A percentile compares a stretch with the other conserved stretches of the same genome.
These are phyloP conservation scores for Incurvaria masculella DNA, from an alignment of 2,888 invertebrate species.

Conservation along the genomic window DNA sequence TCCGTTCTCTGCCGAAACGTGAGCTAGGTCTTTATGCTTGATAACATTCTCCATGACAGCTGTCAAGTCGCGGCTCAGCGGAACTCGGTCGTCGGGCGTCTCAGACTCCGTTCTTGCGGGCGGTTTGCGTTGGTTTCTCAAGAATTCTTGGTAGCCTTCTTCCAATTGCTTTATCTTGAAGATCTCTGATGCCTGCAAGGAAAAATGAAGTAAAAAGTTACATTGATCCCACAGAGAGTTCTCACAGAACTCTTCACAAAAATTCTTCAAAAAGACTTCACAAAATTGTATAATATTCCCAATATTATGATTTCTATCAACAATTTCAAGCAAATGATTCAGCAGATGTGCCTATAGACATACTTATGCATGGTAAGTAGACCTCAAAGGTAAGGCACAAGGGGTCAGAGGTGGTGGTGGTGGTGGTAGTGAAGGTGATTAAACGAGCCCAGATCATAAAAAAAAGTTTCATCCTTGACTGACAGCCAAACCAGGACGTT, in stretches of 20 bases:
- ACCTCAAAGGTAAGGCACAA: no score
- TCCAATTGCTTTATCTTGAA: conserved; percentile 48
- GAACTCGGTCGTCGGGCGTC: conserved; percentile 22
- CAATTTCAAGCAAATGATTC: no score
- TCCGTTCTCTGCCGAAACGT: conserved; percentile 11
- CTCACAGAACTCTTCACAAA: conserved; percentile 6
- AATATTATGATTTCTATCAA: no score
- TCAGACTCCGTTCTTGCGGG: conserved; percentile 5
- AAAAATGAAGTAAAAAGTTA: conserved; percentile 4
- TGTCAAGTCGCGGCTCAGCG: conserved; percentile 52
- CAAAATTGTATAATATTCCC: conserved; percentile 4
- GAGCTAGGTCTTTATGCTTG: conserved; percentile 27
- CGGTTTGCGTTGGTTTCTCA: conserved; percentile 25
- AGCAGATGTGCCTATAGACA: no score
- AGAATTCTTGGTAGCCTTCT: conserved; percentile 39
- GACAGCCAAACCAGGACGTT: no score
- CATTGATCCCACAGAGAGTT: not conserved
- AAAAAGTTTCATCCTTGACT: no score
- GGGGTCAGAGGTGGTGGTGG: no score
- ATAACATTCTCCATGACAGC: conserved; percentile 52
- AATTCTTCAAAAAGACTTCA: conserved; percentile 1
- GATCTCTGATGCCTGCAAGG: conserved; percentile 38
- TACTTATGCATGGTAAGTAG: no score
- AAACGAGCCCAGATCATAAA: no score
- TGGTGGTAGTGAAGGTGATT: no score